phyloP scores from a whole-genome alignment of 2,888 invertebrate genomes.

The Eupithecia inturbata region DNA sequence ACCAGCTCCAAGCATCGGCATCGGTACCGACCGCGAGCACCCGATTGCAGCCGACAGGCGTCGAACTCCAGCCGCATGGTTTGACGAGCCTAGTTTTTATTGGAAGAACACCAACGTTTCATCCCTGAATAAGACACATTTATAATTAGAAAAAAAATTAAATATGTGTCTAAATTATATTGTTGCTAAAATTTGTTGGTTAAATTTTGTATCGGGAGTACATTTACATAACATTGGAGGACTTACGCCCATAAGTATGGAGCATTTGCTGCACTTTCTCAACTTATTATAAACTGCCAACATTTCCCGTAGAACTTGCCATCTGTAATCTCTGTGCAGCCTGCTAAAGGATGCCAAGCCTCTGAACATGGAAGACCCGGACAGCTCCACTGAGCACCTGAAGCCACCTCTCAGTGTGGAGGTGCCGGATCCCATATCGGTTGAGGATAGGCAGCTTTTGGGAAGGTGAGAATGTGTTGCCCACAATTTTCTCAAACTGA shows the following conservation, averaged over 20 bases:
- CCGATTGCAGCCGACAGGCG: no score
- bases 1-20: no score
- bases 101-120: no score
- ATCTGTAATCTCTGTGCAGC: constrained; percentile 64
- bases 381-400: constrained; percentile 69
- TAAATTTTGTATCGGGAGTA: not conserved
- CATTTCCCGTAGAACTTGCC: not conserved
- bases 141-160: no score
- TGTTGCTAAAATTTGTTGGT: not conserved
- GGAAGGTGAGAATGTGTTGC: constrained; percentile 79
- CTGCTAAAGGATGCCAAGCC: constrained; percentile 96
- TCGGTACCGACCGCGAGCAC: no score
- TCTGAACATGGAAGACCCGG: constrained; percentile 86
- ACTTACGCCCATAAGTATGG: not conserved
- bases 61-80: no score
- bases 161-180: not conserved
- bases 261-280: not conserved
- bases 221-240: not conserved
- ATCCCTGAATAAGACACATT: no score
- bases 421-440: constrained; percentile 86
- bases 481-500: not conserved
- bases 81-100: no score
- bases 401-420: constrained; percentile 72
- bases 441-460: constrained; percentile 94
- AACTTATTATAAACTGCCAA: not conserved